A percentile compares a stretch with the other conserved stretches of the same genome.
phyloP scores from a whole-genome alignment of 2,113 vertebrate genomes.

The Eulemur rufifrons region DNA sequence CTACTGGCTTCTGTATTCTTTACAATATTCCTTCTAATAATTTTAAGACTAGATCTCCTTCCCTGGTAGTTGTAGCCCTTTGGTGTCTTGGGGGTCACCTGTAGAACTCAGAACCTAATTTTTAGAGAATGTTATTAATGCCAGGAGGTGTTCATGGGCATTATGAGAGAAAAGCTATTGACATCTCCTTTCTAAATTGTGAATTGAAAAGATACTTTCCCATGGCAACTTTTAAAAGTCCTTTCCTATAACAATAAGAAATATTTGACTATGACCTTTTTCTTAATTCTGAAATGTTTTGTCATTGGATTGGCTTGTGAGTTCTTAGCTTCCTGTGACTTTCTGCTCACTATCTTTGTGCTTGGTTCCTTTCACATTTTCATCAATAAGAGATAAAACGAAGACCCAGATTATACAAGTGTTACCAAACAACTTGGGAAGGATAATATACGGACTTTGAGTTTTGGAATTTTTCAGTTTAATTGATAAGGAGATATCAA shows the following conservation, averaged over 20 bases:
- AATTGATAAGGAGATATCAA: background rate
- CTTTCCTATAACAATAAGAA: background rate
- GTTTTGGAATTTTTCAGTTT: background rate
- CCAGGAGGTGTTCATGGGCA: background rate
- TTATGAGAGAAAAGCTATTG: background rate
- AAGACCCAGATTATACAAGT: background rate
- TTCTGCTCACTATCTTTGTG: background rate
- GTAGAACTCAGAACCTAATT: background rate
- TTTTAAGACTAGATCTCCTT: background rate
- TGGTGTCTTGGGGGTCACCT: background rate
- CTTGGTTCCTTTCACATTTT: background rate
- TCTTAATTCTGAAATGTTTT: background rate
- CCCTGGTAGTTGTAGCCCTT: background rate
- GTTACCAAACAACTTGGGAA: background rate
- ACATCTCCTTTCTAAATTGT: background rate
- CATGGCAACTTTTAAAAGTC: background rate
- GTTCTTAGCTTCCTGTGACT: background rate
- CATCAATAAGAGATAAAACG: background rate
- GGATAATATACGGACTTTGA: background rate
- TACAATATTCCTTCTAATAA: background rate
- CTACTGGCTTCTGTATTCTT: background rate
- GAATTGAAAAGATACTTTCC: background rate
- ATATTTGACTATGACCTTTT: background rate
- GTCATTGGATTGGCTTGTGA: background rate
- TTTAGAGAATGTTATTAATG: background rate